Evolutionary conservation across 2,797 vertebrate species (phyloP).

Genomic region (Hydrophis major): DNA sequence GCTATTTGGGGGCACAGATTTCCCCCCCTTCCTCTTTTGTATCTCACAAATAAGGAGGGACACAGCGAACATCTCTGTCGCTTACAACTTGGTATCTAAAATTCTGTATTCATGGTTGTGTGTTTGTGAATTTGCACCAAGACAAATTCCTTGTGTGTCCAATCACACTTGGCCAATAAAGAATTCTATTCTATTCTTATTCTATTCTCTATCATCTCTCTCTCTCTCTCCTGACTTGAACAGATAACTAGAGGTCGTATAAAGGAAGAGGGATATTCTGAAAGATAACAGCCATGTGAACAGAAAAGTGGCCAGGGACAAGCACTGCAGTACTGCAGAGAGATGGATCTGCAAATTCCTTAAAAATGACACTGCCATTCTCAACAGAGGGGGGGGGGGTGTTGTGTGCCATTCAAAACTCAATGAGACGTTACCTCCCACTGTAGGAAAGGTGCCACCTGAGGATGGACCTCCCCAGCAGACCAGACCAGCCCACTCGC

Average conservation of each 20-base stretch:
- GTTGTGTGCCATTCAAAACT: not conserved
- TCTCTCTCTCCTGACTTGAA: not conserved
- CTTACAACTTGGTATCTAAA: not conserved
- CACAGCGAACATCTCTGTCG: not conserved
- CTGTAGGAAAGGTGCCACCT: not conserved
- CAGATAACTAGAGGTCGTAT: not conserved
- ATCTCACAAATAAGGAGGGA: not conserved
- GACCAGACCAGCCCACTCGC: rapidly evolving
- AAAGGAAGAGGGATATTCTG: not conserved
- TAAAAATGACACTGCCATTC: not conserved
- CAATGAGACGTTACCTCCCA: not conserved
- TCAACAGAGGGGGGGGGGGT: no score
- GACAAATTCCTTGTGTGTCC: no score
- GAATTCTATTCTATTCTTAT: no score
- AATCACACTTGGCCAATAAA: no score
- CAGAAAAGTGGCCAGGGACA: not conserved
- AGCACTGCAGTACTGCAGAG: not conserved
- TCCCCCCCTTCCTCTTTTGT: no score
- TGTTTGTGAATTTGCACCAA: no score
- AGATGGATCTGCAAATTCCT: not conserved
- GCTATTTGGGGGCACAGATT: not conserved
- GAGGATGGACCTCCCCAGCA: not conserved
- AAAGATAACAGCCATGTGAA: not conserved
- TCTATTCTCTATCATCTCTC: no score
- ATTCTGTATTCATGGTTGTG: not conserved